Evolutionary conservation across 2,888 invertebrate genomes (phyloP), one percentile per base, ranked within the genome.

Genomic region (Nephrotoma guestfalica): DNA sequence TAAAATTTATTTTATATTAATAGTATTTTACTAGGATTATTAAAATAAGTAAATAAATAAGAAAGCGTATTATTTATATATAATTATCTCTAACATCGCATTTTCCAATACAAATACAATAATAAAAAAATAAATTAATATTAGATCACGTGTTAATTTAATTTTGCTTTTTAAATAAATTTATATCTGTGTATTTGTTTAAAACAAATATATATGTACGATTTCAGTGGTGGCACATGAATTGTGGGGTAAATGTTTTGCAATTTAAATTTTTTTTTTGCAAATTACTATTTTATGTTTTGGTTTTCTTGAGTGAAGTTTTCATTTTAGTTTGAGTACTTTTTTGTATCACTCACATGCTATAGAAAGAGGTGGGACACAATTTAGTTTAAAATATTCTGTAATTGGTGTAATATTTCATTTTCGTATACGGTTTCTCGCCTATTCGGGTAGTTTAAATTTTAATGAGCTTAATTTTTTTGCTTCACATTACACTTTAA

Each of bases 81-180:
- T n/a, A 41, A 41, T 84, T 9, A 84, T 84, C 42, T 84, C 84
- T 84, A 84, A 84, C 84, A 84, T 84, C 84, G 84, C 84, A 84
- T 84, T 41, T 84, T 84, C 84, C 41, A 41, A 84, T 42, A 84
- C 84, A 84, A 42, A 13, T 84, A 84, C 84, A 84, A 84, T 41
- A 41, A 84, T 83, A 84, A 41, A 84, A 47, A 47, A 84, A 84
- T 42, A 84, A 84, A 84, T 84, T 41, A 84, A 84, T 84, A 84
- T 84, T 84, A 84, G 84, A 84, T 84, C 84, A 84, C 84, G 84
- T 84, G 84, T 84, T 84, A 84, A 84, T 84, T 84, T 84, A 84
- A 84, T 41, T n/a, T 84, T 84, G 71, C 71, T 71, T 71, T 71
- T 41, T 41, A 84, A 84, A 84, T 41, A 41, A 41, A 15, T 41